A percentile compares a stretch with the other conserved stretches of the same genome.
These are phyloP conservation scores for Typhlomys cinereus DNA, from an alignment of 2,113 vertebrate species.

Conservation along the genomic window DNA sequence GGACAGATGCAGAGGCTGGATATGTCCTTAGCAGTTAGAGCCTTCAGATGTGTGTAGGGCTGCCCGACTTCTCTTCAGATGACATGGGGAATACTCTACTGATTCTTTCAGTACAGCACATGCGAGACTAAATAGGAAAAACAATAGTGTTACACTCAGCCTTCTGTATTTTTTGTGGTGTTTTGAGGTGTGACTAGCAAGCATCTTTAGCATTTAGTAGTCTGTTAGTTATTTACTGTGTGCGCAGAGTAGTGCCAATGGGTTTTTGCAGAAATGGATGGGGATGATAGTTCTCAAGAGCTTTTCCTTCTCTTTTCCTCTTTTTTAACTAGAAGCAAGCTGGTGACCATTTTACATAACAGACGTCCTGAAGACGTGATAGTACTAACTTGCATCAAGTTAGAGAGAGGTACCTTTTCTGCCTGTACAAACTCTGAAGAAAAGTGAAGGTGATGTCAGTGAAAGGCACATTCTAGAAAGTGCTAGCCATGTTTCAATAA, in stretches of 20 bases:
- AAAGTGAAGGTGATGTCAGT: background rate
- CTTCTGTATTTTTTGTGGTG: background rate
- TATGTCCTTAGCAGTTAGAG: background rate
- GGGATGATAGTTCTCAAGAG: background rate
- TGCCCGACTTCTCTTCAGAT: background rate
- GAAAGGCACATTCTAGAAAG: background rate
- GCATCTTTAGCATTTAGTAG: background rate
- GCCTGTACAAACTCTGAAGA: background rate
- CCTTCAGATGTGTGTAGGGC: background rate
- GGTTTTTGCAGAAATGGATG: background rate
- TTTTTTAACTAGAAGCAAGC: background rate
- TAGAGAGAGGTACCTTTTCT: background rate
- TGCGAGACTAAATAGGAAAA: background rate
- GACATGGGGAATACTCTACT: background rate
- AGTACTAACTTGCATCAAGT: background rate
- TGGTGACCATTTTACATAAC: background rate
- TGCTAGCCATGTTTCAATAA: background rate
- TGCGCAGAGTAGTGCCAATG: background rate
- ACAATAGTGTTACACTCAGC: accelerated
- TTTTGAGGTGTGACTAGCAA: background rate
- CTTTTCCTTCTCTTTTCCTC: background rate
- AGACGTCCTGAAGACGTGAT: background rate
- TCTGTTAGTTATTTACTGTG: background rate
- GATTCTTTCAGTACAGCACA: background rate
- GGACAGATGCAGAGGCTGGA: background rate